Conservation (phyloP, 2,888 invertebrate genomes). For the Metopia argyrocephala region DNA sequence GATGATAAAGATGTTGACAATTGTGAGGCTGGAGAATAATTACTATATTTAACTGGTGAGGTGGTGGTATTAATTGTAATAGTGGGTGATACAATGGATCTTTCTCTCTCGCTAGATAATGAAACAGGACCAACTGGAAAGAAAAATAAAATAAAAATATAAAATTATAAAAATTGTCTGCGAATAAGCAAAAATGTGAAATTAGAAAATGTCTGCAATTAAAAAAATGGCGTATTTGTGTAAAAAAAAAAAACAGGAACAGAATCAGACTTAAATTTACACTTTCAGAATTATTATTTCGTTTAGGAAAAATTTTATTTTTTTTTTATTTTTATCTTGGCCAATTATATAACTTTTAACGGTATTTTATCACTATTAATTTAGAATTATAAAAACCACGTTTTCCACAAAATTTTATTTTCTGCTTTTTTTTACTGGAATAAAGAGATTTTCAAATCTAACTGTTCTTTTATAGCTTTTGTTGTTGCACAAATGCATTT, state of each 20-base stretch:
- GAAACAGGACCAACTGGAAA: conserved; percentile 63
- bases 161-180: conserved; percentile 2
- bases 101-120: conserved; percentile 51
- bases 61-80: conserved; percentile 40
- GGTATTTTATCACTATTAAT: neutral
- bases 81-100: conserved; percentile 58
- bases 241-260: neutral
- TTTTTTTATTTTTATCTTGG: neutral
- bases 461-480: conserved; percentile 39
- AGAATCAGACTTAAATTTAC: neutral
- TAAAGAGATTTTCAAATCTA: conserved; percentile 33
- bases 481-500: neutral
- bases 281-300: neutral
- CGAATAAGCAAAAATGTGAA: neutral
- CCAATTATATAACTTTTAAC: conserved; percentile 22
- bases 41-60: conserved; percentile 17
- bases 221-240: conserved; percentile 36
- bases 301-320: no score
- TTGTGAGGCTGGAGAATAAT: conserved; percentile 62
- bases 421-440: neutral
- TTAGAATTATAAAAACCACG: conserved; percentile 25
- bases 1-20: conserved; percentile 36
- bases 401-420: conserved; percentile 16
- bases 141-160: conserved; percentile 27
- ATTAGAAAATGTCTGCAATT: conserved; percentile 3